These are phyloP conservation scores for Sminthopsis crassicaudata DNA, from an alignment of 2,113 vertebrate species.

Conservation along the genomic window DNA sequence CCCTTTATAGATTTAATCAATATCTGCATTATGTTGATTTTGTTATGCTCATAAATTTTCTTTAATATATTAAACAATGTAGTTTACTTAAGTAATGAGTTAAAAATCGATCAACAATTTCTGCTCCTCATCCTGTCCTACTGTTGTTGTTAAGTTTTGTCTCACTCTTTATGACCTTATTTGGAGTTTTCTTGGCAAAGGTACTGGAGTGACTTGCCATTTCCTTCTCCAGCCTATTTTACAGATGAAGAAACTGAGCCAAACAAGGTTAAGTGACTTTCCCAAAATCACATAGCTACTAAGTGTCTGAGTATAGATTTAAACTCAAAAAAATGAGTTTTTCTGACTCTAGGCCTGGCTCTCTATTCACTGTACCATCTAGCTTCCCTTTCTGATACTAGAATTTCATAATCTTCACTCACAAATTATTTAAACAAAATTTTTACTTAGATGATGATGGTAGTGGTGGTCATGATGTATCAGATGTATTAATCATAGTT, in stretches of 20 bases:
- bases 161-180: not conserved
- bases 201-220: not conserved
- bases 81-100: not conserved
- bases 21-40: not conserved
- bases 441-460: not conserved
- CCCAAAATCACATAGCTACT: not conserved
- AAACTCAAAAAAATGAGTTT: not conserved
- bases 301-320: not conserved
- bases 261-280: not conserved
- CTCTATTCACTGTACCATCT: not conserved
- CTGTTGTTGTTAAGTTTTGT: not conserved
- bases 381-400: not conserved
- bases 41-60: not conserved
- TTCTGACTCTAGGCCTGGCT: not conserved
- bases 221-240: not conserved
- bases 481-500: not conserved
- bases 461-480: not conserved
- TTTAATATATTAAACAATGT: not conserved
- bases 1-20: conserved; percentile 11
- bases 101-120: not conserved
- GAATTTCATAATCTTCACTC: not conserved
- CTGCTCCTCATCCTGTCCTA: not conserved
- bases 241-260: not conserved
- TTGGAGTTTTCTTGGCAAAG: not conserved
- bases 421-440: not conserved